Evolutionary conservation across 2,113 vertebrate genomes (phyloP).

Genomic region (Syngnathus floridae): DNA sequence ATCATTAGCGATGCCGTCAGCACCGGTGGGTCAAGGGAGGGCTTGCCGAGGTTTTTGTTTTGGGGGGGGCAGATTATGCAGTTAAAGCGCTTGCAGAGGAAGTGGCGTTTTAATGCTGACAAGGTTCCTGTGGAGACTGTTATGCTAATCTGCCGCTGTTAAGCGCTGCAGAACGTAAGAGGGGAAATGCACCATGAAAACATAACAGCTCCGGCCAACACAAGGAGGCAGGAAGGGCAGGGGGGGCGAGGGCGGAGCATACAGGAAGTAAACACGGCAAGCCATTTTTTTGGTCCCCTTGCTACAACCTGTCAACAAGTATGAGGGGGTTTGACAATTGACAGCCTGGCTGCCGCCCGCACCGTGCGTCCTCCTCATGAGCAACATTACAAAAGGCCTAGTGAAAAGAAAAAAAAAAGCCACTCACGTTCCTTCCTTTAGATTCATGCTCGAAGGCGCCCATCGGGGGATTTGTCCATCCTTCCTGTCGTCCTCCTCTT

Average conservation of each 20-base stretch:
- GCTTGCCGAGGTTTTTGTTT: too few species aligned
- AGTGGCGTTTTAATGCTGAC: slow-evolving; percentile 57
- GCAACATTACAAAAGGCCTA: not conserved
- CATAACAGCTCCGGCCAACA: slow-evolving; percentile 27
- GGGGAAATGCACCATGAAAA: slow-evolving; percentile 52
- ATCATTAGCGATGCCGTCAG: slow-evolving; percentile 4
- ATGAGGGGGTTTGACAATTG: too few species aligned
- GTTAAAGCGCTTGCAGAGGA: slow-evolving; percentile 66
- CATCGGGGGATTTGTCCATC: slow-evolving; percentile 38
- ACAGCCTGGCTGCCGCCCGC: not conserved
- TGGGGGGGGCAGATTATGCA: slow-evolving; percentile 49
- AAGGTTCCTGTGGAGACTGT: slow-evolving; percentile 61
- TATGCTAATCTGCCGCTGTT: slow-evolving; percentile 68
- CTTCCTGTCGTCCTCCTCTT: slow-evolving; percentile 30
- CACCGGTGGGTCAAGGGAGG: not conserved
- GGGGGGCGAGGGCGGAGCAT: slow-evolving; percentile 37
- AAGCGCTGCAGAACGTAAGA: slow-evolving; percentile 49
- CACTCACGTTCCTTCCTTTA: slow-evolving; percentile 10
- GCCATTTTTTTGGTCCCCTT: slow-evolving; percentile 24
- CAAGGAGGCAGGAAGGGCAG: not conserved
- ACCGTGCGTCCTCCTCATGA: not conserved
- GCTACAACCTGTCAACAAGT: slow-evolving; percentile 1
- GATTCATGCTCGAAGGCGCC: slow-evolving; percentile 27
- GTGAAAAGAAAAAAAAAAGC: not conserved
- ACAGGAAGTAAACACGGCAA: slow-evolving; percentile 63